These are phyloP conservation scores for Clitarchus hookeri DNA, from an alignment of 2,888 invertebrate genomes.

Conservation along the genomic window DNA sequence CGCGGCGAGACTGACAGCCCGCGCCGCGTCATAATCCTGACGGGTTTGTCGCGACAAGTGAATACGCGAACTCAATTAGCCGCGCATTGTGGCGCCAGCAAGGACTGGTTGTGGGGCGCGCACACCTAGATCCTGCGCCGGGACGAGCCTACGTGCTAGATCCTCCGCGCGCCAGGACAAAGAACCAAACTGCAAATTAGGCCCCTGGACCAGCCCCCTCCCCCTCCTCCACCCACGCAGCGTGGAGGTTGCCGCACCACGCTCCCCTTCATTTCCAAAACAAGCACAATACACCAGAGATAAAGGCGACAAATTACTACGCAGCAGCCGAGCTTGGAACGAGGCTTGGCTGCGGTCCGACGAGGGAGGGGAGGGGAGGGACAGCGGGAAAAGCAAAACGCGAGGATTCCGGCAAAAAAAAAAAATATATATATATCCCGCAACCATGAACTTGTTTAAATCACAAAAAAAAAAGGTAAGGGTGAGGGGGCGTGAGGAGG, in stretches of 20 bases:
- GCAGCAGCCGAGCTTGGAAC: neutral
- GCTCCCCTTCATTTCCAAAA: neutral
- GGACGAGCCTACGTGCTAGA: too few relatives aligned
- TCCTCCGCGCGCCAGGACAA: too few relatives aligned
- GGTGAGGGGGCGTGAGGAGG: neutral
- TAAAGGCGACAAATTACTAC: constrained; percentile 3
- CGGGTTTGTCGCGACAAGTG: too few relatives aligned
- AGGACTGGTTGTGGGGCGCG: too few relatives aligned
- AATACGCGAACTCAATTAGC: too few relatives aligned
- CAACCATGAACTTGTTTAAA: neutral
- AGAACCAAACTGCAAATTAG: neutral
- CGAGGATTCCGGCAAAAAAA: neutral
- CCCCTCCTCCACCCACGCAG: neutral
- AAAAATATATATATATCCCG: neutral
- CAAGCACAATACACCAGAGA: constrained; percentile 1
- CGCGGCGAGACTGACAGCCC: too few relatives aligned
- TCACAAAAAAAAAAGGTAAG: neutral
- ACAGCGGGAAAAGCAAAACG: neutral
- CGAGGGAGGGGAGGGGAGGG: neutral
- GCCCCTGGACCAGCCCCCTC: neutral
- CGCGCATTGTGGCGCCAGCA: too few relatives aligned
- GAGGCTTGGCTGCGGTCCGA: neutral
- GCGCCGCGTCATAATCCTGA: too few relatives aligned
- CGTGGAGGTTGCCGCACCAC: neutral
- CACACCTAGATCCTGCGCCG: too few relatives aligned